Conservation (phyloP, 2,888 invertebrate species). For the Drosophila mimica region DNA sequence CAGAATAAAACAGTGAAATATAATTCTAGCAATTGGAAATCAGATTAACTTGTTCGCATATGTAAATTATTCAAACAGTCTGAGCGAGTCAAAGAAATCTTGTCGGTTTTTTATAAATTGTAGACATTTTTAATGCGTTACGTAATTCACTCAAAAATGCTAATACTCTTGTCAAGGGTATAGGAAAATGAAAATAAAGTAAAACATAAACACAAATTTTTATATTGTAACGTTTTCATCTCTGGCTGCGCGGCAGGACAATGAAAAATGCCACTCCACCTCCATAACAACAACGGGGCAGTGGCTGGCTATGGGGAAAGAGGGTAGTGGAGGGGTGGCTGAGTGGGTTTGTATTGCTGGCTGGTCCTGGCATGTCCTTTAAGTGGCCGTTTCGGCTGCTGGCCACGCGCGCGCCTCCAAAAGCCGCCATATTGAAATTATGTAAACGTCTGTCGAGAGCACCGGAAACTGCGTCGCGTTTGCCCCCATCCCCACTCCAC, state of each 20-base stretch:
- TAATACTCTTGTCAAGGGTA: neutral
- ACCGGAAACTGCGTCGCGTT: conserved; percentile 55
- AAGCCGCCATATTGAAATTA: conserved; percentile 74
- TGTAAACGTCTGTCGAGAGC: conserved; percentile 64
- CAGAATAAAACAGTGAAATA: neutral
- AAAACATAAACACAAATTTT: conserved; percentile 73
- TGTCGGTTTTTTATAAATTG: neutral
- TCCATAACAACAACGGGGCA: conserved; percentile 13
- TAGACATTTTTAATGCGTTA: neutral
- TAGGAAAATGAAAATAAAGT: conserved; percentile 37
- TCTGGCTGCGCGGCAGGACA: conserved; percentile 36
- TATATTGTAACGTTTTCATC: conserved; percentile 71
- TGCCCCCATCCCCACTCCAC: neutral
- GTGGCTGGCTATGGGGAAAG: neutral
- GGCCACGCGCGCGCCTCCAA: conserved; percentile 62
- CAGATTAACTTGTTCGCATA: neutral
- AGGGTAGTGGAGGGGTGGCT: neutral
- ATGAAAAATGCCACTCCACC: conserved; percentile 41
- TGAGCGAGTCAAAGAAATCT: neutral
- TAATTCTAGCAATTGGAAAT: neutral
- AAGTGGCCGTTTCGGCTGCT: conserved; percentile 68
- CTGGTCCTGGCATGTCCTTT: conserved; percentile 53
- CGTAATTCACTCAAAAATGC: neutral
- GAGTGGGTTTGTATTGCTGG: conserved; percentile 1
- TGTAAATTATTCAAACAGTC: neutral